A percentile compares a stretch with the other conserved stretches of the same genome.
phyloP scores from a whole-genome alignment of 2,888 invertebrate species.

The Julus scandinavius region DNA sequence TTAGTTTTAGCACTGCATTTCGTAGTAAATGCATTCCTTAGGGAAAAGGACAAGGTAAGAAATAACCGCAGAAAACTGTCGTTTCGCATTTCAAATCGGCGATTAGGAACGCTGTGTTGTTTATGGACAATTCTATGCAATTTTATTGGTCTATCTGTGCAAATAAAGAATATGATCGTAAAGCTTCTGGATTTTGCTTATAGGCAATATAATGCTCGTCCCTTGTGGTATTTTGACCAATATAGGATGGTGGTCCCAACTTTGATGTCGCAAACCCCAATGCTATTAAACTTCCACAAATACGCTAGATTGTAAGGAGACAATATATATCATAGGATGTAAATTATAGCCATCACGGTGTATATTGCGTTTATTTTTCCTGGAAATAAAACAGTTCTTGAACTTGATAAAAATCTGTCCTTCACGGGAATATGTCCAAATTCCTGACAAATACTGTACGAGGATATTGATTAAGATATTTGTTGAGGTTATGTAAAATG shows the following conservation, averaged over 20 bases:
- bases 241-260: neutral
- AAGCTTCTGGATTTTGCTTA: neutral
- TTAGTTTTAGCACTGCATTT: neutral
- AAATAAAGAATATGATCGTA: constrained; percentile 7
- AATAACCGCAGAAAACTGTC: constrained; percentile 14
- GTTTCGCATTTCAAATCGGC: constrained; percentile 27
- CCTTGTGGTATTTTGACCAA: constrained; percentile 17
- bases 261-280: neutral
- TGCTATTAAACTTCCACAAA: neutral
- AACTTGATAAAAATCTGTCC: neutral
- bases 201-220: neutral
- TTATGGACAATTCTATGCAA: neutral
- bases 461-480: neutral
- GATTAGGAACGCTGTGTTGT: neutral
- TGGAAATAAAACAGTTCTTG: neutral
- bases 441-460: neutral
- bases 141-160: constrained; percentile 21
- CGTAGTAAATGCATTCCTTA: neutral
- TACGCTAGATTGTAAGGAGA: neutral
- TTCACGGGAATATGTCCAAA: neutral
- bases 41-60: neutral
- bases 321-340: neutral
- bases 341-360: neutral
- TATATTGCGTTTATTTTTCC: neutral
- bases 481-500: no score